Conservation (phyloP, 1,140 invertebrate species). For the Drosophila nikananu region DNA sequence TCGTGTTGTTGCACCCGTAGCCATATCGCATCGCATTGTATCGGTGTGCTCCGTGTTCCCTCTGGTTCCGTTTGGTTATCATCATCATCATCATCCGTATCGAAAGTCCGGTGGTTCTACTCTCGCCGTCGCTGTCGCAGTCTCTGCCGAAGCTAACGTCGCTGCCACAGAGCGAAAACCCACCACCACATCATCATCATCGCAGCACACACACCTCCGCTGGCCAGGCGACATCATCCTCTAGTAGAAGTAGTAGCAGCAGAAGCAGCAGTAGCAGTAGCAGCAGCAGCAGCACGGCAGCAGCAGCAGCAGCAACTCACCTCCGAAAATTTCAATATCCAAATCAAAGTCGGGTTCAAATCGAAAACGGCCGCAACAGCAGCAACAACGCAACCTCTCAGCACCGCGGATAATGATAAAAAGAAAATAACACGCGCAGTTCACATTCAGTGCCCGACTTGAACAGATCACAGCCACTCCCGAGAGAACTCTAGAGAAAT, state of each 20-base stretch:
- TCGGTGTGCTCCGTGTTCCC: conserved; percentile 38
- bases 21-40: conserved; percentile 24
- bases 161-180: conserved; percentile 52
- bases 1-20: conserved; percentile 28
- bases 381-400: conserved; percentile 78
- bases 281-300: conserved; percentile 25
- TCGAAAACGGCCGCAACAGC: conserved; percentile 84
- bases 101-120: conserved; percentile 28
- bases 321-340: conserved; percentile 84
- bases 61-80: conserved; percentile 38
- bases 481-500: conserved; percentile 19
- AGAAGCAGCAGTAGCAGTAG: conserved; percentile 34
- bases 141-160: conserved; percentile 47
- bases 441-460: conserved; percentile 42
- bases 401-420: conserved; percentile 78
- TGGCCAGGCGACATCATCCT: conserved; percentile 34
- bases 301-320: conserved; percentile 53
- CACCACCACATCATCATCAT: conserved; percentile 56
- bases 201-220: conserved; percentile 32
- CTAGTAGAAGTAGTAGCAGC: conserved; percentile 29
- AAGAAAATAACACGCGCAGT: conserved; percentile 70
- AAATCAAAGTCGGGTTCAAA: conserved; percentile 85
- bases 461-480: conserved; percentile 45
- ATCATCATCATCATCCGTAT: conserved; percentile 41
- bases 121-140: conserved; percentile 33